A percentile compares a stretch with the other conserved stretches of the same genome.
phyloP scores from a whole-genome alignment of 2,113 vertebrate genomes.

The Anolis sagrei region DNA sequence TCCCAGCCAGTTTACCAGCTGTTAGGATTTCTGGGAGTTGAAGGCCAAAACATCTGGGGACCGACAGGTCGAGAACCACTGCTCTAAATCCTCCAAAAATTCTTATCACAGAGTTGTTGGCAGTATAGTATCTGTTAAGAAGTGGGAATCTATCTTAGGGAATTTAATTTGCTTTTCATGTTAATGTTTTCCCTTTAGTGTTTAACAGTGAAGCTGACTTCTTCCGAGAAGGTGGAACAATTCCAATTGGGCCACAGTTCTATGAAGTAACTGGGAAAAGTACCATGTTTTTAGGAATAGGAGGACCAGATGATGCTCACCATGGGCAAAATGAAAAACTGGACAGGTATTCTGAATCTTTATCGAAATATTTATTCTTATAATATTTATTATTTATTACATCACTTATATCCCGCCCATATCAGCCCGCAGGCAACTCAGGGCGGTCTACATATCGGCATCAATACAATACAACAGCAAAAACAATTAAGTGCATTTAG shows the following conservation, averaged over 20 bases:
- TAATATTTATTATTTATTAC: no score
- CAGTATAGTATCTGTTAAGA: neutral
- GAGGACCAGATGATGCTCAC: conserved; percentile 50
- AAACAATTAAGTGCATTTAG: no score
- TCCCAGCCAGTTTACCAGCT: no score
- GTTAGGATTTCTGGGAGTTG: no score
- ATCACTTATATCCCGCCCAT: no score
- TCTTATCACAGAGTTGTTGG: no score
- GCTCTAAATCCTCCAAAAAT: no score
- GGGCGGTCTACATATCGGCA: no score
- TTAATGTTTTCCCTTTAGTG: conserved; percentile 24
- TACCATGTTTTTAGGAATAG: conserved; percentile 57
- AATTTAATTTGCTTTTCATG: neutral
- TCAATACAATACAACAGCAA: no score
- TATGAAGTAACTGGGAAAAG: conserved; percentile 65
- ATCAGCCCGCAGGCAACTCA: no score
- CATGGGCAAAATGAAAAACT: conserved; percentile 66
- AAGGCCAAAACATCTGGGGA: no score
- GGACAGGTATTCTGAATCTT: conserved; percentile 51
- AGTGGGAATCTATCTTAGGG: neutral
- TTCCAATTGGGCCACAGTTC: conserved; percentile 64
- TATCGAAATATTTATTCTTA: neutral
- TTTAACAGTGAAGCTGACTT: conserved; percentile 70
- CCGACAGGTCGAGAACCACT: no score
- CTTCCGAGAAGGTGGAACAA: conserved; percentile 70